These are phyloP conservation scores for Leucophenga maculata DNA, from an alignment of 2,888 invertebrate species.

Conservation along the genomic window DNA sequence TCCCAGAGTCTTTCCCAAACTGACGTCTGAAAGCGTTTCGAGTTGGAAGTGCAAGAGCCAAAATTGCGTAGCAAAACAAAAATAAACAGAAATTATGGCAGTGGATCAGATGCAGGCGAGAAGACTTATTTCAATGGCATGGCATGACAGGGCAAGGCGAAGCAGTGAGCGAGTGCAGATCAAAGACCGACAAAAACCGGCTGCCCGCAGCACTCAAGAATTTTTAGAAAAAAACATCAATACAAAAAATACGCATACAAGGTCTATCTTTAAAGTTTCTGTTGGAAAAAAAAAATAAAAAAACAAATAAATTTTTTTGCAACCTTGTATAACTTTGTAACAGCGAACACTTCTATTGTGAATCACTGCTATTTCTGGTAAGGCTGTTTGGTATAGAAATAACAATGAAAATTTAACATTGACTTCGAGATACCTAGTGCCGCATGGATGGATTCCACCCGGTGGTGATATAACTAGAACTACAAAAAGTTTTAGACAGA, in stretches of 20 bases:
- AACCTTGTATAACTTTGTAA: no score
- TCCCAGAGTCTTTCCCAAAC: background rate
- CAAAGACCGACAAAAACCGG: constrained; percentile 16
- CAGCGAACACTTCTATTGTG: no score
- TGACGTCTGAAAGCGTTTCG: constrained; percentile 27
- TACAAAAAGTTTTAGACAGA: no score
- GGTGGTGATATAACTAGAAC: no score
- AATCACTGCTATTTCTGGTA: no score
- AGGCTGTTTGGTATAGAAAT: no score
- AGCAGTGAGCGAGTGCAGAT: constrained; percentile 41
- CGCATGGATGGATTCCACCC: no score
- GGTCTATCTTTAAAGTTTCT: no score
- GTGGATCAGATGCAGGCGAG: constrained; percentile 51
- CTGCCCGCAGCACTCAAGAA: constrained; percentile 10
- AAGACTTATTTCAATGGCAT: constrained; percentile 2
- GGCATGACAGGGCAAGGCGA: background rate
- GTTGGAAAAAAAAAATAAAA: no score
- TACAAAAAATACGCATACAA: background rate
- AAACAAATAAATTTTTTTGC: no score
- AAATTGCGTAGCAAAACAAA: constrained; percentile 21
- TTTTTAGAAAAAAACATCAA: background rate
- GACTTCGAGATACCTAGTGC: no score
- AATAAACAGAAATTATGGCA: constrained; percentile 64
- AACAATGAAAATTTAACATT: no score
- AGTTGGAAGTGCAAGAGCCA: constrained; percentile 8